phyloP scores from a whole-genome alignment of 2,888 invertebrate genomes.

The Thyatira batis region DNA sequence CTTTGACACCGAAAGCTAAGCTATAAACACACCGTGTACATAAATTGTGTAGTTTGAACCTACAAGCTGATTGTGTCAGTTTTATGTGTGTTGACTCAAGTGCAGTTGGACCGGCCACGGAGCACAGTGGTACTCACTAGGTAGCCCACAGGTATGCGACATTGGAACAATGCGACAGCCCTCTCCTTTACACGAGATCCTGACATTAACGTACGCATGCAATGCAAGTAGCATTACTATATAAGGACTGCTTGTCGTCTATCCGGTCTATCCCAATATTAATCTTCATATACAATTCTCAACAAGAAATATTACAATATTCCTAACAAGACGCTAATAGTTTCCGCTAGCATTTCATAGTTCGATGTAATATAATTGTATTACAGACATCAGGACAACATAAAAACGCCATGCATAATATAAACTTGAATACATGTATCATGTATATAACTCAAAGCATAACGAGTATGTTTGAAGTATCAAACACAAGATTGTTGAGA shows the following conservation, averaged over 20 bases:
- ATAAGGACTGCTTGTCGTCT: background rate
- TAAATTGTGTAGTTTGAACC: conserved; percentile 32
- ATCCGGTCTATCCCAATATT: background rate
- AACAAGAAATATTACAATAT: background rate
- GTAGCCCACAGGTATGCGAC: conserved; percentile 36
- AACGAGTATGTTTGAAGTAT: conserved; percentile 14
- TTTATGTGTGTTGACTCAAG: conserved; percentile 64
- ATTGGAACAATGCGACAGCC: conserved; percentile 29
- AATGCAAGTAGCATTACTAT: background rate
- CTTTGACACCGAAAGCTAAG: conserved; percentile 30
- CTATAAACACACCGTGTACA: conserved; percentile 11
- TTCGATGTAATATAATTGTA: background rate
- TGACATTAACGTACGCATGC: background rate
- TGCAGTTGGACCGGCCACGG: conserved; percentile 28
- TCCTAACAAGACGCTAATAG: background rate
- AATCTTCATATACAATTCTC: background rate
- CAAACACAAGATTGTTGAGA: conserved; percentile 22
- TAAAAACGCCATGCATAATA: background rate
- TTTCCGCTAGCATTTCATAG: background rate
- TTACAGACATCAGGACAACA: background rate
- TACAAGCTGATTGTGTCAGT: conserved; percentile 32
- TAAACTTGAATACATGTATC: background rate
- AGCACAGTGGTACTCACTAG: conserved; percentile 22
- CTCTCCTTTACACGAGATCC: conserved; percentile 2
- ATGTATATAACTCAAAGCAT: conserved; percentile 6